Conservation (phyloP, 2,113 vertebrate genomes). For the Bubo bubo region DNA sequence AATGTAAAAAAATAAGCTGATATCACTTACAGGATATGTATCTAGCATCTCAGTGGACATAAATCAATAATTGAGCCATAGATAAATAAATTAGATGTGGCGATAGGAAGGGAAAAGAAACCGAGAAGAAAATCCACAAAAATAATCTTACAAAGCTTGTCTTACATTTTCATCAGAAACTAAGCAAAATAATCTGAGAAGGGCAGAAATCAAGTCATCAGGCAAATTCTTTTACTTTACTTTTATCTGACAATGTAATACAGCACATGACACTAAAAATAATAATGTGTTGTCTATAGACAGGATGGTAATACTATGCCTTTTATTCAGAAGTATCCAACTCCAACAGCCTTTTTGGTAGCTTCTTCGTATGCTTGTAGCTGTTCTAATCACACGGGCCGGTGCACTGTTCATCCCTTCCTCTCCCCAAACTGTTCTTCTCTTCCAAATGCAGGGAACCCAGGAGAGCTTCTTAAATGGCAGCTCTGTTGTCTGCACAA, state of each 20-base stretch:
- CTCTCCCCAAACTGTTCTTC: background rate
- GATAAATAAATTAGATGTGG: slow-evolving; percentile 72
- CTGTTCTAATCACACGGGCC: background rate
- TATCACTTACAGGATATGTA: slow-evolving; percentile 58
- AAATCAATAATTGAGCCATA: slow-evolving; percentile 68
- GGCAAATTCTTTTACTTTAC: slow-evolving; percentile 60
- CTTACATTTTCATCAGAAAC: slow-evolving; percentile 67
- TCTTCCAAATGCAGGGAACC: background rate
- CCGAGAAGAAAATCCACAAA: slow-evolving; percentile 65
- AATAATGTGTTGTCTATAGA: slow-evolving; percentile 47
- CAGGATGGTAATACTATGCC: background rate
- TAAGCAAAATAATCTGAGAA: slow-evolving; percentile 72
- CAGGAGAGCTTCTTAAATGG: background rate
- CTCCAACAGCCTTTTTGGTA: background rate
- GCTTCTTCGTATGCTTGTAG: background rate
- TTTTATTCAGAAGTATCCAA: background rate
- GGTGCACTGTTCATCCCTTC: accelerated
- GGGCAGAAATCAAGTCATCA: slow-evolving; percentile 66
- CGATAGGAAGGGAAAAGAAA: slow-evolving; percentile 34
- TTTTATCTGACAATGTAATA: slow-evolving; percentile 67
- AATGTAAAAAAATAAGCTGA: slow-evolving; percentile 49
- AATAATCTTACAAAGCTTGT: slow-evolving; percentile 70
- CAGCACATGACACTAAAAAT: slow-evolving; percentile 44
- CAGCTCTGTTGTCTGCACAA: background rate
- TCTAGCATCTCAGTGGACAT: slow-evolving; percentile 57